Evolutionary conservation across 1,140 invertebrate genomes (phyloP), one percentile per base, ranked within the genome.

Genomic region (Ectropis grisescens): DNA sequence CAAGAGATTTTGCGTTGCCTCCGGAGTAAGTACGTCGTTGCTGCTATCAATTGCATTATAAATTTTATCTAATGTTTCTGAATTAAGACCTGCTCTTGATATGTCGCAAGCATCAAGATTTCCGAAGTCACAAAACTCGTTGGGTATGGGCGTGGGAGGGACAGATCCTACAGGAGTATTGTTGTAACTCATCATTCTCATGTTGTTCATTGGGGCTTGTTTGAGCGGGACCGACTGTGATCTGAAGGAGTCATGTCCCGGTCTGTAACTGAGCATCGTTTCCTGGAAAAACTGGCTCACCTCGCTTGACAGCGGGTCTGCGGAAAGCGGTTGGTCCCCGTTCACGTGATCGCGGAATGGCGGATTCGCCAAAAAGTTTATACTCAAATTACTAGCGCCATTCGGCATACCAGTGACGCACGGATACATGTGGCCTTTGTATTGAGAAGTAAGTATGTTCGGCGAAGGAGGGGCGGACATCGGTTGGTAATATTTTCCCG

Each of bases 161-260:
- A 89, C 82, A 1, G 89, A 90, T 35, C 85, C 88, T 24, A 84
- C 87, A 0, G 86, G 85, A 2, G 89, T 88, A 41, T 82, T 82
- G 49, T 82, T 76, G 39, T 83, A 83, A 43, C 74, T 79, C 6
- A 79, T 37, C 11, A 83, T 54, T 13, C 58, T 65, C 30, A 69
- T 49, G 39, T 79, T 65, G 39, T 76, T 74, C 10, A 78, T 58
- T n/a, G n/a, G n/a, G 4, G 61, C 75, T 28, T 87, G 85, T 50
- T 89, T 87, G n/a, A 91, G 61, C 0, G 91, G 91, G 12, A 92
- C 91, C 0, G 90, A 92, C 52, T 91, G 90, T 2, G 90, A 91
- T 26, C 91, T 82, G 43, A 86, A 88, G 0, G 68, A 31, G 34
- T 80, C 70, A 11, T 60, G 61, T 1, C 49, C 49, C 14, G 64